Evolutionary conservation across 64 coral and sea anemone genomes (phyloP).

Genomic region (Pocillopora damicornis): DNA sequence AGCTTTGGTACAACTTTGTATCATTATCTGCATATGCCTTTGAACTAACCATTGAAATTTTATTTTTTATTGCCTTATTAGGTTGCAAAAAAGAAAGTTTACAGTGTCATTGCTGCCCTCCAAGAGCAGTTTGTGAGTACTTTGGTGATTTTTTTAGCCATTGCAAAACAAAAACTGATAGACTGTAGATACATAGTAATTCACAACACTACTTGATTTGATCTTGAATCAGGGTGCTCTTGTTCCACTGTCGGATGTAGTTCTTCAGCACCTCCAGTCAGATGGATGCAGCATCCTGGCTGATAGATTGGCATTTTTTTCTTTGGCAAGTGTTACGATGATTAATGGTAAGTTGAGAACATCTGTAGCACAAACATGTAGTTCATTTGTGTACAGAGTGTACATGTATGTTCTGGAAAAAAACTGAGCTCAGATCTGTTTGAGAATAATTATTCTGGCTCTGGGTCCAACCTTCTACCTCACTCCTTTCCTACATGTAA

Average conservation of each 20-base stretch:
- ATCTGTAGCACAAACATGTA: neutral
- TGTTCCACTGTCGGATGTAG: constrained; percentile 50
- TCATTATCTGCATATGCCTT: too few species aligned
- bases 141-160: neutral
- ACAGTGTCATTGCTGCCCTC: constrained; percentile 50
- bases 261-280: constrained; percentile 55
- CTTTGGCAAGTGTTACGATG: constrained; percentile 59
- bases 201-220: neutral
- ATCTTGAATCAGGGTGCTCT: constrained; percentile 41
- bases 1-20: too few species aligned
- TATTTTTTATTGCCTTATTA: neutral
- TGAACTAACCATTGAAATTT: neutral
- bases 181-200: too few species aligned
- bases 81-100: constrained; percentile 70
- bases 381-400: neutral
- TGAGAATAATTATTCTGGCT: too few species aligned
- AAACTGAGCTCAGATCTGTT: too few species aligned
- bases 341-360: constrained; percentile 30
- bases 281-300: constrained; percentile 17
- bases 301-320: constrained; percentile 37
- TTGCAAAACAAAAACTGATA: too few species aligned
- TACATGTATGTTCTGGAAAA: neutral
- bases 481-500: too few species aligned
- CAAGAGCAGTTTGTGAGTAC: constrained; percentile 71
- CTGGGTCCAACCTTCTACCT: too few species aligned